phyloP scores from a whole-genome alignment of 2,888 invertebrate genomes.

The Sicus ferrugineus region DNA sequence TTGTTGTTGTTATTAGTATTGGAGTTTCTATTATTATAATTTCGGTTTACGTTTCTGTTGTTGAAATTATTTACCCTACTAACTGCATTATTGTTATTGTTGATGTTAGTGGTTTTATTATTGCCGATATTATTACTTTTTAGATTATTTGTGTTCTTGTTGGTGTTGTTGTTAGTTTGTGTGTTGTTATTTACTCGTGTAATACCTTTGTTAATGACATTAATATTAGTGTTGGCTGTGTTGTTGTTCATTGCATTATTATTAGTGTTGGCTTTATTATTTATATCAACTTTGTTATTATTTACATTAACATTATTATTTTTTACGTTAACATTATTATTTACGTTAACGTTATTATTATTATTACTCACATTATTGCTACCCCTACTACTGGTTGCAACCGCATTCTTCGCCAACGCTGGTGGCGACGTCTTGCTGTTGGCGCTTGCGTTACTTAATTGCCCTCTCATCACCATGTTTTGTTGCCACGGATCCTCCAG shows the following conservation, averaged over 20 bases:
- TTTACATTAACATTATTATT: background rate
- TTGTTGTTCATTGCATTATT: background rate
- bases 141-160: background rate
- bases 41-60: background rate
- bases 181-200: constrained; percentile 48
- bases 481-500: background rate
- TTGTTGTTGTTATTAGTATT: background rate
- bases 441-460: background rate
- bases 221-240: background rate
- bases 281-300: background rate
- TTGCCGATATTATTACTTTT: background rate
- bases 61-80: too few species aligned
- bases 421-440: background rate
- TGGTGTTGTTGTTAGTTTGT: constrained; percentile 33
- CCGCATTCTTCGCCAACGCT: background rate
- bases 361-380: background rate
- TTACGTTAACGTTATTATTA: background rate
- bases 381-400: background rate
- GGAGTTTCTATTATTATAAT: background rate
- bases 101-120: background rate
- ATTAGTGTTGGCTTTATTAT: background rate
- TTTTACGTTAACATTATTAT: background rate
- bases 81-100: background rate
- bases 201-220: background rate
- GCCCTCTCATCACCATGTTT: background rate